These are phyloP conservation scores for Terebella lapidaria DNA, from an alignment of 2,888 invertebrate species.

Conservation along the genomic window DNA sequence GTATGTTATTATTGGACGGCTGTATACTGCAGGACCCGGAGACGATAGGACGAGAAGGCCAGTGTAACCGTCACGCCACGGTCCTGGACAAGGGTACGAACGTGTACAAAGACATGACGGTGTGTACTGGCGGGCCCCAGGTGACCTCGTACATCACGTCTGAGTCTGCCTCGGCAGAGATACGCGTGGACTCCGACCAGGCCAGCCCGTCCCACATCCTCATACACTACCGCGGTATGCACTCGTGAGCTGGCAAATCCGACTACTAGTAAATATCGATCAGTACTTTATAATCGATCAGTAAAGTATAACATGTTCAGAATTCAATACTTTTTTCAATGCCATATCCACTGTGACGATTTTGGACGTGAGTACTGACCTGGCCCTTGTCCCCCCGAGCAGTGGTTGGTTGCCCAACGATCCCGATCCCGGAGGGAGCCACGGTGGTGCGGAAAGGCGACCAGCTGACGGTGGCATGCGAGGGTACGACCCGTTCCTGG, in stretches of 20 bases:
- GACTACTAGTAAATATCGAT: no score
- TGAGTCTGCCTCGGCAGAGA: not conserved
- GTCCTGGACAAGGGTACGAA: conserved; percentile 8
- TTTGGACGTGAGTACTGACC: no score
- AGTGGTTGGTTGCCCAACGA: not conserved
- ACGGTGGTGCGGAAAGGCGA: not conserved
- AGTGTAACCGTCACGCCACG: conserved; percentile 15
- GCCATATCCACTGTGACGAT: no score
- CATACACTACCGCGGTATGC: not conserved
- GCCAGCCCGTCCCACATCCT: conserved; percentile 1
- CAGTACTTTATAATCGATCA: no score
- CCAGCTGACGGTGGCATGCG: not conserved
- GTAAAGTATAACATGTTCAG: no score
- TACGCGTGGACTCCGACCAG: not conserved
- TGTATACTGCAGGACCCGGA: no score
- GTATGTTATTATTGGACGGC: no score
- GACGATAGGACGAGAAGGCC: no score
- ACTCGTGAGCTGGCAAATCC: no score
- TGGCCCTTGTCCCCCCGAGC: no score
- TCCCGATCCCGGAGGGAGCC: not conserved
- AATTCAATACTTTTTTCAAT: no score
- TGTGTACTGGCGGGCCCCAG: conserved; percentile 8
- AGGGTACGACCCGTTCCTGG: not conserved
- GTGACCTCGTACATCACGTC: not conserved
- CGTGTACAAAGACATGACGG: conserved; percentile 14